These are phyloP conservation scores for Boleophthalmus pectinirostris DNA, from an alignment of 2,113 vertebrate species.

Conservation along the genomic window DNA sequence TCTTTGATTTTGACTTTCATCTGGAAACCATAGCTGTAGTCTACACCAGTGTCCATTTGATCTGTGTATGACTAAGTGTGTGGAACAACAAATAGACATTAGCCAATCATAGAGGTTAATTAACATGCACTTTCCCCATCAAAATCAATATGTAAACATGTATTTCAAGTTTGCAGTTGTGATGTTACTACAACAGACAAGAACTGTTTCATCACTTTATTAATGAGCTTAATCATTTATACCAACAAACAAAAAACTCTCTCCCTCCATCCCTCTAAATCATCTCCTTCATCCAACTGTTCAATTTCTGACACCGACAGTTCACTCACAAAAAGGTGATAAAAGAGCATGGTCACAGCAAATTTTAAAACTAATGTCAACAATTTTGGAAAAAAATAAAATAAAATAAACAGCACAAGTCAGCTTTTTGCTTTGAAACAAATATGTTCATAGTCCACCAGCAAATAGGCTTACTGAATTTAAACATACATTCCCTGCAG, in stretches of 20 bases:
- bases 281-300: conserved; percentile 62
- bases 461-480: conserved; percentile 16
- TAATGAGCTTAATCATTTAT: conserved; percentile 85
- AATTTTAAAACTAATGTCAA: conserved; percentile 57
- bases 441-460: conserved; percentile 41
- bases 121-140: no score
- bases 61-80: not conserved
- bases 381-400: conserved; percentile 38
- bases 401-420: conserved; percentile 59
- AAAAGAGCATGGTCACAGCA: conserved; percentile 61
- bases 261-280: conserved; percentile 69
- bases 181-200: conserved; percentile 20
- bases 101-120: no score
- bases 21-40: no score
- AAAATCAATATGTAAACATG: no score
- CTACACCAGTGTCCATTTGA: no score
- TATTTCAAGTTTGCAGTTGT: no score
- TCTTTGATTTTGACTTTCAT: not conserved
- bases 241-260: conserved; percentile 82
- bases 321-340: conserved; percentile 41
- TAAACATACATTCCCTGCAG: conserved; percentile 55
- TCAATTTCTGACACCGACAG: conserved; percentile 49
- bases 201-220: conserved; percentile 80
- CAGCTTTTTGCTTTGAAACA: conserved; percentile 52
- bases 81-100: not conserved